Base-by-base conservation (phyloP, 2,797 vertebrate genomes). In the Melanotaenia maccullochi region DNA sequence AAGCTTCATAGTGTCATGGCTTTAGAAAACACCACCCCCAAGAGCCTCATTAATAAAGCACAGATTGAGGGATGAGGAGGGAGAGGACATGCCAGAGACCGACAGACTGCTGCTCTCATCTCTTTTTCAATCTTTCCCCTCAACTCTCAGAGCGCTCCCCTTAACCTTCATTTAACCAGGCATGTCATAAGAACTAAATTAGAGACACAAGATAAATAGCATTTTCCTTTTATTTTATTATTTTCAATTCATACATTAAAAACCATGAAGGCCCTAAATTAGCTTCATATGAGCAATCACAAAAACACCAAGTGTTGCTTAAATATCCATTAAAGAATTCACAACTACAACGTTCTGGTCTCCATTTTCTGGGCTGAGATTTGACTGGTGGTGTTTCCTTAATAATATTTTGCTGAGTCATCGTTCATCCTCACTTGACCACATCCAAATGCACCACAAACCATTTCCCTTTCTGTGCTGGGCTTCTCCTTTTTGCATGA, bases 1-100 rank as follows among this genome's bases (percentile, higher is more conserved):
- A 11, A 60, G 58, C 67, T 61, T 49, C 33, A 58, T 0, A 30
- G 62, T 25, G 68, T n/a, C 38, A 65, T 20, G 49, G 40, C 65
- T 52, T 18, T 9, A 20, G 30, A 61, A 77, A 52, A 69, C 12
- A 13, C 12, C 22, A 49, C 18, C 40, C 30, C 54, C 58, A 8
- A 73, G 82, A 76, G 82, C 22, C 81, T 85, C 76, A 77, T 90
- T 84, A 87, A 71, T 68, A 65, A 76, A 42, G 65, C 78, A 59
- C 89, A 90, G 84, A 90, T 66, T 81, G 84, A 85, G 75, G 57
- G 76, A 66, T 47, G 70, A 72, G 30, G 38, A 56, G 64, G 42
- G 59, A 16, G 54, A 70, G 47, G 54, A 55, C 16, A 65, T 3
- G 33, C 65, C 55, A 32, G 54, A 57, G 42, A 54, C 71, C 3